Evolutionary conservation across 1,140 invertebrate genomes (phyloP).

Genomic region (Samia ricini): DNA sequence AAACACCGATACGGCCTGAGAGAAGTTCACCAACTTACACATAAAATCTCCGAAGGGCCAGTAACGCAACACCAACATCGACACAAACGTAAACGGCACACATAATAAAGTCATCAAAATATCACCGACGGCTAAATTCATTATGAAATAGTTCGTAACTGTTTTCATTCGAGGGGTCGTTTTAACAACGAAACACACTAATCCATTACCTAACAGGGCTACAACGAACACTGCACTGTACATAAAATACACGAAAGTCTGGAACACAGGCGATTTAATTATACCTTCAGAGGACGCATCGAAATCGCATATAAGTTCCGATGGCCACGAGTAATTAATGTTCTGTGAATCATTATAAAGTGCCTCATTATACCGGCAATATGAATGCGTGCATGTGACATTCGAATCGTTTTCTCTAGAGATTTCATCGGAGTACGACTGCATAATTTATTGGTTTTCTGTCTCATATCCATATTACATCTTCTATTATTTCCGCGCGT

Average conservation of each 20-base stretch:
- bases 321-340: slow-evolving; percentile 20
- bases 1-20: slow-evolving; percentile 88
- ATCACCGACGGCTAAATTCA: slow-evolving; percentile 91
- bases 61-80: slow-evolving; percentile 84
- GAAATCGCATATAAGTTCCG: slow-evolving; percentile 21
- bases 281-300: slow-evolving; percentile 32
- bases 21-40: slow-evolving; percentile 88
- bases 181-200: slow-evolving; percentile 90
- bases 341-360: slow-evolving; percentile 8
- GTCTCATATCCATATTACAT: slow-evolving; percentile 2
- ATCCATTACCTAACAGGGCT: slow-evolving; percentile 87
- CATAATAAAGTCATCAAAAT: slow-evolving; percentile 91
- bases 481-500: not conserved
- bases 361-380: not conserved
- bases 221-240: slow-evolving; percentile 87
- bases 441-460: not conserved
- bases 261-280: slow-evolving; percentile 75
- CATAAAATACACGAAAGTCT: slow-evolving; percentile 83
- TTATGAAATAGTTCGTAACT: slow-evolving; percentile 93
- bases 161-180: slow-evolving; percentile 89
- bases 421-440: not conserved
- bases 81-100: slow-evolving; percentile 91
- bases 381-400: not conserved
- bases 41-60: slow-evolving; percentile 91
- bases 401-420: not conserved